Evolutionary conservation across 2,113 vertebrate species (phyloP).

Genomic region (Pterocles burchelli): DNA sequence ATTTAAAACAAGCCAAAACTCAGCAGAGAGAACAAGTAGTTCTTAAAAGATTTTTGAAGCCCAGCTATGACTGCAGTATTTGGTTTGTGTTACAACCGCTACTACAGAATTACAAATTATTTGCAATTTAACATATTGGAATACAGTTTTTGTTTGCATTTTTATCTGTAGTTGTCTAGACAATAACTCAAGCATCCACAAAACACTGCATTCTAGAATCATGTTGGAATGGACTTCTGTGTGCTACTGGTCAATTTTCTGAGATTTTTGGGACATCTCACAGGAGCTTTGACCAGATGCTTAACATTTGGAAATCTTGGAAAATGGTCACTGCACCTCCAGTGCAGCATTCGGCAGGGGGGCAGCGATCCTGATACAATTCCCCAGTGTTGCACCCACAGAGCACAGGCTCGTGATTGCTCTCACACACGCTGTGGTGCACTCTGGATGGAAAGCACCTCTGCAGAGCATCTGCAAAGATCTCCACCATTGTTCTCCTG

Average conservation of each 20-base stretch:
- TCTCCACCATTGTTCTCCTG: accelerated
- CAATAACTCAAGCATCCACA: background rate
- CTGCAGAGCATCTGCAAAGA: background rate
- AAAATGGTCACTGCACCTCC: background rate
- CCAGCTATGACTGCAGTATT: background rate
- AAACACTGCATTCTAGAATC: background rate
- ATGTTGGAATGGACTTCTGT: background rate
- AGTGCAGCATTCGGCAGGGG: background rate
- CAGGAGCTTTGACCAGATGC: background rate
- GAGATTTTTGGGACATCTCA: background rate
- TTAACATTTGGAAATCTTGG: background rate
- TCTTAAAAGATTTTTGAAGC: background rate
- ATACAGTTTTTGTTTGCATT: background rate
- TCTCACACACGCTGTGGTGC: too few relatives aligned
- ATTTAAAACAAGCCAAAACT: background rate
- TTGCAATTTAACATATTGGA: background rate
- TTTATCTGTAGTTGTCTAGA: background rate
- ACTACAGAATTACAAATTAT: background rate
- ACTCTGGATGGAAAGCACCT: background rate
- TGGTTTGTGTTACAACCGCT: background rate
- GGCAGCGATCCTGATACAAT: accelerated
- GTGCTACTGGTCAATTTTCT: background rate
- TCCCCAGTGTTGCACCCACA: accelerated
- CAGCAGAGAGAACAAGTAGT: too few relatives aligned
- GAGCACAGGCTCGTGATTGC: accelerated